phyloP scores from a whole-genome alignment of 2,888 invertebrate species.

The Seira sanloemensis region DNA sequence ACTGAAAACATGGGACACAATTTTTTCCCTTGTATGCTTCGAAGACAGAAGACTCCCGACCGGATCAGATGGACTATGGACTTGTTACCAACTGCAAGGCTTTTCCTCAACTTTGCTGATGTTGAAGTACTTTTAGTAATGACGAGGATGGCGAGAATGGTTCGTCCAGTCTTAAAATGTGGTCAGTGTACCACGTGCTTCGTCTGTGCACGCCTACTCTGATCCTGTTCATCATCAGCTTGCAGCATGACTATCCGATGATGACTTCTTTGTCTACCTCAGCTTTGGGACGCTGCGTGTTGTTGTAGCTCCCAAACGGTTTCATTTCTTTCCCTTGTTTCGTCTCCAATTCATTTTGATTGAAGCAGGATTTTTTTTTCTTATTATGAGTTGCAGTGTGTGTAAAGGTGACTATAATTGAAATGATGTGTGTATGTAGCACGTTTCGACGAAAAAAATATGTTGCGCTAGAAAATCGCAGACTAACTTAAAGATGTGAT shows the following conservation, averaged over 20 bases:
- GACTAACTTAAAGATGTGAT: too few species aligned
- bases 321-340: neutral
- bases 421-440: too few species aligned
- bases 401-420: too few species aligned
- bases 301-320: too few species aligned
- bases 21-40: too few species aligned
- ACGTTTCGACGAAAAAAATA: too few species aligned
- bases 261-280: neutral
- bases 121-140: neutral
- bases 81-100: neutral
- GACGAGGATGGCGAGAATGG: neutral
- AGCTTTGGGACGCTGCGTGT: neutral
- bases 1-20: too few species aligned
- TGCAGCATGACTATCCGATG: neutral
- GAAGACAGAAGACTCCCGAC: too few species aligned
- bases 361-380: too few species aligned
- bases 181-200: constrained; percentile 39
- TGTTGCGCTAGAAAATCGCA: too few species aligned
- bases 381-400: too few species aligned
- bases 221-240: constrained; percentile 18
- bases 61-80: constrained; percentile 24
- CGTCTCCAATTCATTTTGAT: neutral
- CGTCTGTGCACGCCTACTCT: constrained; percentile 42
- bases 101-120: neutral
- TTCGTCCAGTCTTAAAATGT: neutral